Base-by-base conservation (phyloP, 2,888 invertebrate species). In the Lobophora halterata region DNA sequence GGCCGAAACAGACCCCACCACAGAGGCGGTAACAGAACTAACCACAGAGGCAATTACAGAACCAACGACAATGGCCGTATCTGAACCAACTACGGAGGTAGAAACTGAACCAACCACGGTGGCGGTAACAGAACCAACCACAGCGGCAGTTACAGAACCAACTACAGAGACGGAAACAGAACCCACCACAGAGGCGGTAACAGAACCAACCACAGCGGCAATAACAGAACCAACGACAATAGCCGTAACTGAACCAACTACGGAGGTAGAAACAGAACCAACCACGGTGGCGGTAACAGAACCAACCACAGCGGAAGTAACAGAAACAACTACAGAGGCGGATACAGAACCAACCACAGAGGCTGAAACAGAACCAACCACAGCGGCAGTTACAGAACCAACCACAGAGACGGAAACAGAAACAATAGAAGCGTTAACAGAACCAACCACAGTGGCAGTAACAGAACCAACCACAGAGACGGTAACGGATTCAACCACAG, bases 241-340 rank as follows among this genome's bases (percentile, higher is more conserved):
- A n/a, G 12, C 35, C 10, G n/a, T n/a, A n/a, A 8, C 20, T 24
- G 2, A 3, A 8, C 24, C 27, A 16, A 26, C 38, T 9, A 39
- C 47, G 3, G 36, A 26, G 3, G 11, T 45, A 9, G 7, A n/a
- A 2, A 34, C 29, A 7, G 31, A 23, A 1, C 1, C 23, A 19
- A 14, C 31, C 4, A 26, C 28, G 5, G n/a, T n/a, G n/a, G n/a
- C n/a, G n/a, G n/a, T n/a, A n/a, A 42, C 46, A 5, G 45, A 33
- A 5, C 27, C 21, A 3, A 10, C 27, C 2, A 24, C 35, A 12
- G 28, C 12, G 5, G 10, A 20, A 16, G 21, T 7, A 6, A 28
- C 17, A 2, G 33, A 28, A 3, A 1, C 17, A n/a, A 16, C 27
- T 4, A 13, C 27, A n/a, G n/a, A n/a, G n/a, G n/a, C n/a, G n/a